Evolutionary conservation across 2,888 invertebrate species (phyloP).

Genomic region (Aromia moschata): DNA sequence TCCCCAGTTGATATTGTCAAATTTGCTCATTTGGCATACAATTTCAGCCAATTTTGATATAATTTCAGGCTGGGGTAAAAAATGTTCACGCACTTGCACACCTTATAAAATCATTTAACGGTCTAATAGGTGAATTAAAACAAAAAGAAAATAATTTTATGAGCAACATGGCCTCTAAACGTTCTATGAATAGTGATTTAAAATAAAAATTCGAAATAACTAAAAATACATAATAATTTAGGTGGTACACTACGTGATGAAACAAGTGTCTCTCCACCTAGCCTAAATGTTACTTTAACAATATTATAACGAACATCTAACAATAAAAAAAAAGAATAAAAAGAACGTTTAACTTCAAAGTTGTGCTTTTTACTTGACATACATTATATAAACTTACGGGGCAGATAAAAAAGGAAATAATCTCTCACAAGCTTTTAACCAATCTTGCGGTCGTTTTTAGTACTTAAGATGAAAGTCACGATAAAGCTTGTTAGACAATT

Average conservation of each 20-base stretch:
- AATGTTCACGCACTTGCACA: conserved; percentile 22
- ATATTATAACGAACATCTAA: conserved; percentile 35
- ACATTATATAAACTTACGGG: conserved; percentile 16
- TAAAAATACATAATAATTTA: conserved; percentile 35
- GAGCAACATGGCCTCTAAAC: conserved; percentile 28
- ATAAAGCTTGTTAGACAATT: conserved; percentile 1
- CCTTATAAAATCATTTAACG: conserved; percentile 27
- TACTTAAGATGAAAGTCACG: neutral
- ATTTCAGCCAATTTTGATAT: conserved; percentile 34
- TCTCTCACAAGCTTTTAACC: no score
- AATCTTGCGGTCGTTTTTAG: neutral
- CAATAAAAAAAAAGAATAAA: conserved; percentile 32
- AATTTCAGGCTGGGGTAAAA: conserved; percentile 28
- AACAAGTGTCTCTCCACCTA: conserved; percentile 37
- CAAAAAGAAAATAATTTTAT: conserved; percentile 16
- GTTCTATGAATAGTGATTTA: conserved; percentile 22
- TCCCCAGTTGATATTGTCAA: conserved; percentile 22
- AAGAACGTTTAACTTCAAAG: conserved; percentile 27
- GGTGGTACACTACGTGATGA: conserved; percentile 40
- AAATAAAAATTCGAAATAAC: conserved; percentile 36
- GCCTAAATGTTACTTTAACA: conserved; percentile 38
- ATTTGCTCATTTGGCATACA: conserved; percentile 24
- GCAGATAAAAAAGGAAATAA: neutral
- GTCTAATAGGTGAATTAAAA: conserved; percentile 23
- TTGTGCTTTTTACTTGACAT: conserved; percentile 36